Percentiles rank a stretch among this genome's conserved stretches.
These are phyloP conservation scores for Parapristionchus giblindavisi DNA, from an alignment of 2,888 invertebrate species.

Conservation along the genomic window DNA sequence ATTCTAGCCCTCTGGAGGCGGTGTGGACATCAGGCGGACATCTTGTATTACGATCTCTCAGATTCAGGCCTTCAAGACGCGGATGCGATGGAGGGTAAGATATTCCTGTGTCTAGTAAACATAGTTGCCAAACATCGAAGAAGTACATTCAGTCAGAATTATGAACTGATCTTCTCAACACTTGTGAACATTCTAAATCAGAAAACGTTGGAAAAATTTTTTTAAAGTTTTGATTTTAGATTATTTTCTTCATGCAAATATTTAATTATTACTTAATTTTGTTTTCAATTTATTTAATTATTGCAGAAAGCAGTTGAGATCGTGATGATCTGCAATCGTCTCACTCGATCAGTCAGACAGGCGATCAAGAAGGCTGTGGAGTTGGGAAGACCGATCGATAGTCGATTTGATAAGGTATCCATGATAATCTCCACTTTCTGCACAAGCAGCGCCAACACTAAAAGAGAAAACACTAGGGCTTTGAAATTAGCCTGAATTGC, in stretches of 20 bases:
- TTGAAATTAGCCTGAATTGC: too few species aligned
- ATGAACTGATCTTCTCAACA: neutral
- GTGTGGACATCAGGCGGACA: slow-evolving; percentile 67
- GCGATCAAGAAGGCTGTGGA: slow-evolving; percentile 42
- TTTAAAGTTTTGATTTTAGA: neutral
- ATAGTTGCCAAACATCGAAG: too few species aligned
- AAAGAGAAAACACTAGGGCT: too few species aligned
- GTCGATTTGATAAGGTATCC: slow-evolving; percentile 44
- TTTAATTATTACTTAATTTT: neutral
- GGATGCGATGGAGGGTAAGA: slow-evolving; percentile 73
- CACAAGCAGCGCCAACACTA: too few species aligned
- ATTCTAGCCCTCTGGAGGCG: slow-evolving; percentile 55
- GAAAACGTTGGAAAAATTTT: neutral
- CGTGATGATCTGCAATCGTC: slow-evolving; percentile 71
- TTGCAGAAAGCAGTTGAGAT: slow-evolving; percentile 72
- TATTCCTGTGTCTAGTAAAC: too few species aligned
- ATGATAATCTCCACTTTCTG: neutral
- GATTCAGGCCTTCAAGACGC: slow-evolving; percentile 72
- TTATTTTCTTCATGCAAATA: neutral
- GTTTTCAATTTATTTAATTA: neutral
- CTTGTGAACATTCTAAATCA: neutral
- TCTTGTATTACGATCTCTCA: slow-evolving; percentile 72
- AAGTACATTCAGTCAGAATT: neutral
- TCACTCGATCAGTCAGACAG: slow-evolving; percentile 50
- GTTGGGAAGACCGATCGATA: slow-evolving; percentile 38